Evolutionary conservation across 2,888 invertebrate genomes (phyloP), one percentile per base, ranked within the genome.

Genomic region (Theretra japonica): DNA sequence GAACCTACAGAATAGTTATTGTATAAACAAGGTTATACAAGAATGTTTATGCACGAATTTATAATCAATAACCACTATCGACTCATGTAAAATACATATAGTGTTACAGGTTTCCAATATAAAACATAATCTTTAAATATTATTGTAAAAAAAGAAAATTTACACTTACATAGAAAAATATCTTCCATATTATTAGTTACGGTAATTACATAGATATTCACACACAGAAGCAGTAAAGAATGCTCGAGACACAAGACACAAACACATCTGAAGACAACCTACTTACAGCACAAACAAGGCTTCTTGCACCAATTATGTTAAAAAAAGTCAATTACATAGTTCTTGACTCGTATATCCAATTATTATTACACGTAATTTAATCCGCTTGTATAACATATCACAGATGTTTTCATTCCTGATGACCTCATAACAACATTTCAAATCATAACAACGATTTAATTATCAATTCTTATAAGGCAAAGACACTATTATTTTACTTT

Each of bases 281-380:
- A 65, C 23, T 65, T 41, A 23, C 8, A 53, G 17, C 58, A 58
- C 21, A 48, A 21, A 65, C 23, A 48, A 48, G 48, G 65, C 41
- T 65, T 48, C 23, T 41, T 21, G 23, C 7, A 6, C 23, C 48
- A 65, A 48, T 11, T 65, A 65, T 21, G n/a, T 15, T 33, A 48
- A 65, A 23, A 41, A 48, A 41, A 48, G 15, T 23, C 62, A 62
- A 62, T 62, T 21, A n/a, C 59, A 4, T 33, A 62, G 33, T 62
- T 33, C 30, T 41, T 62, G 33, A 11, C 33, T 19, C 28, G 59
- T 23, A 23, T 17, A 25, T 62, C 11, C 21, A 41, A 41, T 19
- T 19, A 48, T 23, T 48, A 65, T 23, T 15, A 65, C 23, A 65
- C n/a, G 48, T 17, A 48, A 48, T 48, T 21, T 23, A 65, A 5